phyloP scores from a whole-genome alignment of 2,113 vertebrate genomes.

The Mastomys natalensis region DNA sequence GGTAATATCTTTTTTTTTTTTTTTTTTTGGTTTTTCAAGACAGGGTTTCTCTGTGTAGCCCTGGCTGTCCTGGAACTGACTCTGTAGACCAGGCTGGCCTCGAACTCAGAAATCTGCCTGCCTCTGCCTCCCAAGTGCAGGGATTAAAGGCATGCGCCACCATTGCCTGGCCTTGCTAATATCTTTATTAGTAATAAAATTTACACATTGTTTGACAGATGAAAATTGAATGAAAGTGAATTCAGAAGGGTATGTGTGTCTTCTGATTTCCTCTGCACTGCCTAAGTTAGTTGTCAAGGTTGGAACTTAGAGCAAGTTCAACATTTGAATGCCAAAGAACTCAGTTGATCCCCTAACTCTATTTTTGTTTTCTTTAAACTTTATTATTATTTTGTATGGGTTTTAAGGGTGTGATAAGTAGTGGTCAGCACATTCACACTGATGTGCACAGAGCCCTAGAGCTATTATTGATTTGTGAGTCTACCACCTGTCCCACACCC shows the following conservation, averaged over 20 bases:
- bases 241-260: background rate
- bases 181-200: background rate
- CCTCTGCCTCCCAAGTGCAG: no score
- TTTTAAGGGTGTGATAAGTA: background rate
- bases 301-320: background rate
- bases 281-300: background rate
- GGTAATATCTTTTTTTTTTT: background rate
- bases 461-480: background rate
- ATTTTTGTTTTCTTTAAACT: background rate
- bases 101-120: no score
- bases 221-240: background rate
- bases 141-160: no score
- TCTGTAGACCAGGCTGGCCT: no score
- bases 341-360: background rate
- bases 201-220: background rate
- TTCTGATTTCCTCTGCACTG: background rate
- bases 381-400: no score
- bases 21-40: no score
- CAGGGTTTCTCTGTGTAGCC: no score
- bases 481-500: background rate
- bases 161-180: no score
- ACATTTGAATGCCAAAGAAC: background rate
- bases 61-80: no score
- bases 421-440: background rate
- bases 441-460: background rate